Conservation (phyloP, 2,888 invertebrate genomes). For the Dioctria rufipes region DNA sequence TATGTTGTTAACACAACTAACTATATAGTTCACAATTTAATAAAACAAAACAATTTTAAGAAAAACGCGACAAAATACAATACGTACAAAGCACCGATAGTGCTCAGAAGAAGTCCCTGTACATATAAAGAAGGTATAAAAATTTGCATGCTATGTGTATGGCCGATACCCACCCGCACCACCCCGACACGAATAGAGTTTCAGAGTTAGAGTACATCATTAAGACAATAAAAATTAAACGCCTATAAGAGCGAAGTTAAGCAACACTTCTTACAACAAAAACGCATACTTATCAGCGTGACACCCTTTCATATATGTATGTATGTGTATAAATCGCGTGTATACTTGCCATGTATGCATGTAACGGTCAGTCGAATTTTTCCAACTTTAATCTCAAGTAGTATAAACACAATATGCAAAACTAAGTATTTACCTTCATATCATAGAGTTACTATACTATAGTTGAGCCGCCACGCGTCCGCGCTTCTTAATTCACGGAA, state of each 20-base stretch:
- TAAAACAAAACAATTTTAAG: not conserved
- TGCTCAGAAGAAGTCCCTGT: not conserved
- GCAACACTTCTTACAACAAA: constrained; percentile 50
- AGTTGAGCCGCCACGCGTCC: constrained; percentile 1
- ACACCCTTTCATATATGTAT: constrained; percentile 12
- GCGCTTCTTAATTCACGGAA: constrained; percentile 7
- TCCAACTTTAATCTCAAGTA: not conserved
- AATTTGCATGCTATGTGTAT: constrained; percentile 37
- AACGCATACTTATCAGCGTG: constrained; percentile 46
- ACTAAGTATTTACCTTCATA: constrained; percentile 19
- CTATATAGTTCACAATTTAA: too few species aligned
- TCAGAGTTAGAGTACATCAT: not conserved
- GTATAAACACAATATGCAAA: constrained; percentile 26
- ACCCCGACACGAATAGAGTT: too few species aligned
- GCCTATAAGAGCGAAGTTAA: constrained; percentile 9
- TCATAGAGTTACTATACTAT: too few species aligned
- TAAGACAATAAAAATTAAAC: constrained; percentile 47
- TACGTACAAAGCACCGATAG: not conserved
- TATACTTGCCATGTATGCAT: constrained; percentile 5
- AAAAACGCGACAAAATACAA: constrained; percentile 7
- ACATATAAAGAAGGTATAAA: not conserved
- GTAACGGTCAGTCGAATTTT: constrained; percentile 43
- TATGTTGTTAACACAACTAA: too few species aligned
- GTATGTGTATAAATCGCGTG: constrained; percentile 31
- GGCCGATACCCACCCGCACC: not conserved